phyloP scores from a whole-genome alignment of 30 jellyfish, hydroid and myxozoan genomes.

The Pelagia noctiluca region DNA sequence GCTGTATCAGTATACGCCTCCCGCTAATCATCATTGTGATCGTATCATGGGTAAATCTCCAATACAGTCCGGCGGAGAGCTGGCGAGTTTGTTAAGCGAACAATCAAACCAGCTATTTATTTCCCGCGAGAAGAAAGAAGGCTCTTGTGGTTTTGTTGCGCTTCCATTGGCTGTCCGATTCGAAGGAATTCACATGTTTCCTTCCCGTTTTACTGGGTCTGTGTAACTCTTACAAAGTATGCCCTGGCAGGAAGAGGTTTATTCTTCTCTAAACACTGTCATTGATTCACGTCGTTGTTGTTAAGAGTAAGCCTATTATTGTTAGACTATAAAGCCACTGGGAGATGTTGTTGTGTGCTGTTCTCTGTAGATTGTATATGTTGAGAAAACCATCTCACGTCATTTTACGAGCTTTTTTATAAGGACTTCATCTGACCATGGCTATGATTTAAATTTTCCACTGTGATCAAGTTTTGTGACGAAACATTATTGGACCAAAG shows the following conservation, averaged over 20 bases:
- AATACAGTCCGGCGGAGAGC: constrained; percentile 2
- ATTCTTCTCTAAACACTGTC: constrained; percentile 61
- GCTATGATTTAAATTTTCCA: no score
- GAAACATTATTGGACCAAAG: no score
- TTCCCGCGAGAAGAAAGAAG: constrained; percentile 63
- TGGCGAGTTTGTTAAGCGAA: constrained; percentile 56
- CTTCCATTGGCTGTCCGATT: constrained; percentile 70
- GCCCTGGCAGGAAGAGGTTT: constrained; percentile 76
- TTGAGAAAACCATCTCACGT: no score
- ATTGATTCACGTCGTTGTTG: constrained; percentile 21
- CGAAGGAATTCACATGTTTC: constrained; percentile 59
- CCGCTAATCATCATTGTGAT: constrained; percentile 55
- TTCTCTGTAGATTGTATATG: no score
- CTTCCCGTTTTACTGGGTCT: constrained; percentile 70
- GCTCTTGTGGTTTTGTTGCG: constrained; percentile 65
- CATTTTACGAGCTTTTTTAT: no score
- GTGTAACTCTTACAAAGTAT: constrained; percentile 40
- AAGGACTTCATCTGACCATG: no score
- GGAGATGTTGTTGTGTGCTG: no score
- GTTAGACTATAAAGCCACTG: background rate
- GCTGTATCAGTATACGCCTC: constrained; percentile 66
- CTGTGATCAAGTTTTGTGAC: no score
- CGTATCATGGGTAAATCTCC: constrained; percentile 18
- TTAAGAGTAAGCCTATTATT: constrained; percentile 21
- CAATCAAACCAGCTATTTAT: constrained; percentile 51